phyloP scores from a whole-genome alignment of 2,797 vertebrate genomes.

The Chrysocyon brachyurus region DNA sequence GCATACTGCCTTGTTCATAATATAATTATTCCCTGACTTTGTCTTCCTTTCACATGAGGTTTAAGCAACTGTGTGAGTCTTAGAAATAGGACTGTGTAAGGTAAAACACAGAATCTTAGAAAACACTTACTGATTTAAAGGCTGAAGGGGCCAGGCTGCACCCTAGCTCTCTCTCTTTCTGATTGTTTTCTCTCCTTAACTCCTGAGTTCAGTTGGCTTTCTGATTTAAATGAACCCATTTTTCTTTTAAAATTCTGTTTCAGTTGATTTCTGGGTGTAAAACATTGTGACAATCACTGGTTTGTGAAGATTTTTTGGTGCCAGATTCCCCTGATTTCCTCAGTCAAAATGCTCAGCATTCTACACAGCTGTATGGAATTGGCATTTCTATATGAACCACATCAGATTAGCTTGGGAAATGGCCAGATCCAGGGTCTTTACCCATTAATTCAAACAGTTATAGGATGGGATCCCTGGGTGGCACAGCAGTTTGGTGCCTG shows the following conservation, averaged over 20 bases:
- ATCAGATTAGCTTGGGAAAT: constrained; percentile 37
- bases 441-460: constrained; percentile 29
- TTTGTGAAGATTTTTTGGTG: constrained; percentile 60
- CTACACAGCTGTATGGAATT: constrained; percentile 14
- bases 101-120: not conserved
- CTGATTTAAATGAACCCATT: constrained; percentile 18
- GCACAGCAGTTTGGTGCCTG: too few species aligned
- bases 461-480: not conserved
- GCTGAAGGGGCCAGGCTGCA: not conserved
- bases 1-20: constrained; percentile 19
- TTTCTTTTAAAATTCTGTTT: constrained; percentile 7
- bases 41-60: not conserved
- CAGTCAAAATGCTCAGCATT: not conserved
- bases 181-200: constrained; percentile 9
- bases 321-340: not conserved
- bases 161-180: not conserved
- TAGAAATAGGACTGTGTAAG: not conserved
- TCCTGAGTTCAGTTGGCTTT: not conserved
- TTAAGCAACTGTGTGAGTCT: not conserved
- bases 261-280: constrained; percentile 49
- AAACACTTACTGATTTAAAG: not conserved
- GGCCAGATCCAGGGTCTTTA: constrained; percentile 16
- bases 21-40: constrained; percentile 28
- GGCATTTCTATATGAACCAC: constrained; percentile 45
- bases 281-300: not conserved